Percentiles rank a stretch among this genome's conserved stretches.
Conservation (phyloP, 2,888 invertebrate genomes). For the Drosophila sordidula region DNA sequence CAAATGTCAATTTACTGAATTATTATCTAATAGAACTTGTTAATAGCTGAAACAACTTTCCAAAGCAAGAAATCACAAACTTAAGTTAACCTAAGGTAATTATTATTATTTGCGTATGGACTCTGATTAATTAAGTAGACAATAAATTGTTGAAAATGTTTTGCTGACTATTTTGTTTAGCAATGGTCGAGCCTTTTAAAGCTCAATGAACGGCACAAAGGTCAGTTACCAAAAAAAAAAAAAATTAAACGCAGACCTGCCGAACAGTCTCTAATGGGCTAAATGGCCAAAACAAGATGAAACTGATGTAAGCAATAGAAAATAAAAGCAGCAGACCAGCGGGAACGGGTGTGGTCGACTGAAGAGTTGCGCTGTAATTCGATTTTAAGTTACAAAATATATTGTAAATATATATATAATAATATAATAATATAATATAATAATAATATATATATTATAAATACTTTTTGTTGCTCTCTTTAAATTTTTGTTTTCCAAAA, state of each 20-base stretch:
- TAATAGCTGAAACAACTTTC: constrained; percentile 39
- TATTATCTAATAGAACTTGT: constrained; percentile 22
- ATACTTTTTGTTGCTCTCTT: not conserved
- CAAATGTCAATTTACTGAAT: constrained; percentile 22
- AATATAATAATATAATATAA: no score
- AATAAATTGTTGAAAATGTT: constrained; percentile 19
- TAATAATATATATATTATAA: not conserved
- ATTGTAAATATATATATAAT: no score
- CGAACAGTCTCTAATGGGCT: constrained; percentile 1
- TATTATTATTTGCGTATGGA: constrained; percentile 12
- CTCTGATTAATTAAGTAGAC: constrained; percentile 31
- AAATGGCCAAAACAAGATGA: constrained; percentile 6
- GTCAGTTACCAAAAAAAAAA: constrained; percentile 6
- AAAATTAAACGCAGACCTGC: not conserved
- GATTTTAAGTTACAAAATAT: not conserved
- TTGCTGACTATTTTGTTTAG: not conserved
- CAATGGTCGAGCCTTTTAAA: constrained; percentile 18
- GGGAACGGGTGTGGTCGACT: not conserved
- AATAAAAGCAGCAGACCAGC: not conserved
- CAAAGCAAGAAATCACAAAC: constrained; percentile 15
- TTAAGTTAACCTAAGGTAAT: constrained; percentile 19
- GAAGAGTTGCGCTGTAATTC: not conserved
- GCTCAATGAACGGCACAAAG: constrained; percentile 44
- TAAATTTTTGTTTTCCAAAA: no score
- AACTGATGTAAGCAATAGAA: constrained; percentile 21